These are phyloP conservation scores for Phalloptychus januarius DNA, from an alignment of 2,797 vertebrate genomes.

Conservation along the genomic window DNA sequence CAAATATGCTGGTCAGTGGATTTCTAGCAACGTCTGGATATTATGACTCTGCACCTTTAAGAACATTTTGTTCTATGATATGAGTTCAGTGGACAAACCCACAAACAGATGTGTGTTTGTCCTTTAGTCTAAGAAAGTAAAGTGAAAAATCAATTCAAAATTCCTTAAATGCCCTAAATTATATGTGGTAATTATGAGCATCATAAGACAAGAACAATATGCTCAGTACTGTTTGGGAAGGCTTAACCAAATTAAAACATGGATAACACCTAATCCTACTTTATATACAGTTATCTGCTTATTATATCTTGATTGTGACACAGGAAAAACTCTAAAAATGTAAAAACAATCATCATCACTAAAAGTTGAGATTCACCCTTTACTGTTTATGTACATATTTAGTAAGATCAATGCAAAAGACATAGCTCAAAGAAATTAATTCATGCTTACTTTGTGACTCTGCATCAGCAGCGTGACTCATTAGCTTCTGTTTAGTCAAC, in stretches of 20 bases:
- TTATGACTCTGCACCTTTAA: neutral
- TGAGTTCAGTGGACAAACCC: neutral
- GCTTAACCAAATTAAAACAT: neutral
- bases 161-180: neutral
- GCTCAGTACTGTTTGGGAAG: neutral
- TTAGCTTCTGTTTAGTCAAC: slow-evolving; percentile 55
- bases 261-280: neutral
- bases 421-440: slow-evolving; percentile 24
- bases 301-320: neutral
- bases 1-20: neutral
- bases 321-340: neutral
- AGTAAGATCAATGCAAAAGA: slow-evolving; percentile 19
- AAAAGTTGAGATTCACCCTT: neutral
- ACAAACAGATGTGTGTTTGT: neutral
- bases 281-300: neutral
- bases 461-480: slow-evolving; percentile 23
- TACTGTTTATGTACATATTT: neutral
- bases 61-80: neutral
- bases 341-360: neutral
- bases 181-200: neutral
- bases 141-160: neutral
- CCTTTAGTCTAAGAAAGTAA: neutral
- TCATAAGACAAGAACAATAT: neutral
- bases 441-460: slow-evolving; percentile 27
- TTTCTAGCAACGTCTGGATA: neutral